phyloP scores from a whole-genome alignment of 1,140 invertebrate species.

The Zaprionus camerounensis region DNA sequence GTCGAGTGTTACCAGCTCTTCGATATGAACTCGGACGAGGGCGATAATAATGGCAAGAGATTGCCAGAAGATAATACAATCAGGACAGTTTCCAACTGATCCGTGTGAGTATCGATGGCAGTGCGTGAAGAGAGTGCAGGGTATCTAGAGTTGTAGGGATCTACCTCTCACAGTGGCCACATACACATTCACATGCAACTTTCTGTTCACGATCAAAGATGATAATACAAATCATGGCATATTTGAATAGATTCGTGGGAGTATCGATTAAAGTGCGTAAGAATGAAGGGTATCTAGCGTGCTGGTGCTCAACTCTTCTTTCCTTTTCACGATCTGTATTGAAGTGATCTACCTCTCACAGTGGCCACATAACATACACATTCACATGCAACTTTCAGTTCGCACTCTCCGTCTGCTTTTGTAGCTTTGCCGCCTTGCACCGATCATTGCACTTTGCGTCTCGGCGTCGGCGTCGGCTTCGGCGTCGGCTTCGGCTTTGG shows the following conservation, averaged over 20 bases:
- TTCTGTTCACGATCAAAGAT: not conserved
- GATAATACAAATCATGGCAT: too few relatives aligned
- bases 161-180: too few relatives aligned
- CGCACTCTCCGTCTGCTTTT: not conserved
- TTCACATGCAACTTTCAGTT: not conserved
- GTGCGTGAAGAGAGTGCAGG: too few relatives aligned
- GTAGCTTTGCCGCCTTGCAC: constrained; percentile 59
- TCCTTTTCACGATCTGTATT: not conserved
- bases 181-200: too few relatives aligned
- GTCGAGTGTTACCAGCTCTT: not conserved
- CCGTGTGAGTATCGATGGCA: too few relatives aligned
- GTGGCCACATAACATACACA: not conserved
- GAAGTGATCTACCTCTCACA: not conserved
- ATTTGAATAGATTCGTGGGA: too few relatives aligned
- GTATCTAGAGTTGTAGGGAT: too few relatives aligned
- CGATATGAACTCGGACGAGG: not conserved
- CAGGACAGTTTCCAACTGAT: not conserved
- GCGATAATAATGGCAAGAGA: not conserved
- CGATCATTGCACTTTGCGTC: constrained; percentile 79
- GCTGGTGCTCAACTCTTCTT: too few relatives aligned
- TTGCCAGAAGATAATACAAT: not conserved
- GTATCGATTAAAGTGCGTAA: too few relatives aligned
- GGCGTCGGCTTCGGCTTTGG: not conserved
- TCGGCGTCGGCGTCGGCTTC: constrained; percentile 11
- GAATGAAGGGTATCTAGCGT: too few relatives aligned